Evolutionary conservation across 2,797 vertebrate species (phyloP).

Genomic region (Pogoniulus pusillus): DNA sequence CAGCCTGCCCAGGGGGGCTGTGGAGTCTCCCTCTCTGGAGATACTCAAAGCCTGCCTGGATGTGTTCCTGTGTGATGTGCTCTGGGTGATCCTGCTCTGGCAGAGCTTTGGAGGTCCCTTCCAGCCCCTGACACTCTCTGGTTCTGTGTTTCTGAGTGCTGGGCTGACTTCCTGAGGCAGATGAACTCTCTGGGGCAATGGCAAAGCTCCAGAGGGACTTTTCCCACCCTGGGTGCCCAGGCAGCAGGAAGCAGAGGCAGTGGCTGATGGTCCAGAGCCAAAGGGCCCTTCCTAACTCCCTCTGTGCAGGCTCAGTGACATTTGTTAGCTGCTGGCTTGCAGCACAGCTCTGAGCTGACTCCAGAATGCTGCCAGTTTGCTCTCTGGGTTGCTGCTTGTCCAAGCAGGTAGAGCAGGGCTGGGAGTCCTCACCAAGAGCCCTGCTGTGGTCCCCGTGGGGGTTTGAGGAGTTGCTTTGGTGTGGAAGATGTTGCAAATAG

Average conservation of each 20-base stretch:
- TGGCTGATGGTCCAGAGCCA: slow-evolving; percentile 1
- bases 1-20: no score
- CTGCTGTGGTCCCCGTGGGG: accelerated
- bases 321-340: slow-evolving; percentile 24
- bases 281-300: background rate
- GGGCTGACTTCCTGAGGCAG: background rate
- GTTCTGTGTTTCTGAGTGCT: no score
- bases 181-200: background rate
- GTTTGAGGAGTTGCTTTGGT: background rate
- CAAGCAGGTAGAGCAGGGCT: background rate
- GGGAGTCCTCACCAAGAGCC: background rate
- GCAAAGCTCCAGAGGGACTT: background rate
- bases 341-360: background rate
- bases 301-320: background rate
- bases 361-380: background rate
- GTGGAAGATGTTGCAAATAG: background rate
- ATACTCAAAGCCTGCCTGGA: no score
- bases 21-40: no score
- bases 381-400: background rate
- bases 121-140: no score
- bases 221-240: background rate
- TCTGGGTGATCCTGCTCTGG: no score
- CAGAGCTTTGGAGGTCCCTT: no score
- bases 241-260: background rate
- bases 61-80: no score